Evolutionary conservation across 2,888 invertebrate species (phyloP).

Genomic region (Neocrepidodera transversa): DNA sequence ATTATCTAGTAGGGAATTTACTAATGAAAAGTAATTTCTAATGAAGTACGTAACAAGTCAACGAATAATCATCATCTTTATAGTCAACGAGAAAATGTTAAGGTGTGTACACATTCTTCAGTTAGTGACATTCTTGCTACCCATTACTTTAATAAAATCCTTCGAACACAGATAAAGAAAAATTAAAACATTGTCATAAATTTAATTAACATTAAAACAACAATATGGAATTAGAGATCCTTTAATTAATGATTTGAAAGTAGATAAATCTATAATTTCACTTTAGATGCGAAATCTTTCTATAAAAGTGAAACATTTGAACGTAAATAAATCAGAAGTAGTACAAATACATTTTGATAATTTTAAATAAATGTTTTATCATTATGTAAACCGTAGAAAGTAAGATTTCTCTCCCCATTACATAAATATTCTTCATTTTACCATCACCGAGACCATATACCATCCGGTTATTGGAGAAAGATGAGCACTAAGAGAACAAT

Average conservation of each 20-base stretch:
- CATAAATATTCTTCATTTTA: slow-evolving; percentile 4
- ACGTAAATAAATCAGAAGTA: not conserved
- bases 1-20: too few species aligned
- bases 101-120: slow-evolving; percentile 1
- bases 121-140: not conserved
- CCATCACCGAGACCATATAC: not conserved
- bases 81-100: not conserved
- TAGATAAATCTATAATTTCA: not conserved
- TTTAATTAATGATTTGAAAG: too few species aligned
- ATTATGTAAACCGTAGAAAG: slow-evolving; percentile 7
- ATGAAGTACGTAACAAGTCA: not conserved
- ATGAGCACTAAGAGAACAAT: not conserved
- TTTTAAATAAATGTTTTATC: not conserved
- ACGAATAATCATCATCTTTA: not conserved
- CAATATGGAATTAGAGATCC: too few species aligned
- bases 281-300: not conserved
- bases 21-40: not conserved
- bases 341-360: not conserved
- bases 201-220: too few species aligned
- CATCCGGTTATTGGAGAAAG: not conserved
- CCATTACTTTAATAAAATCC: not conserved
- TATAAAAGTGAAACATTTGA: not conserved
- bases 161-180: not conserved
- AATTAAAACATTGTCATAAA: too few species aligned
- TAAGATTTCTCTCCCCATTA: slow-evolving; percentile 8